A percentile compares a stretch with the other conserved stretches of the same genome.
Evolutionary conservation across 2,113 vertebrate genomes (phyloP).

Genomic region (Menidia beryllina): DNA sequence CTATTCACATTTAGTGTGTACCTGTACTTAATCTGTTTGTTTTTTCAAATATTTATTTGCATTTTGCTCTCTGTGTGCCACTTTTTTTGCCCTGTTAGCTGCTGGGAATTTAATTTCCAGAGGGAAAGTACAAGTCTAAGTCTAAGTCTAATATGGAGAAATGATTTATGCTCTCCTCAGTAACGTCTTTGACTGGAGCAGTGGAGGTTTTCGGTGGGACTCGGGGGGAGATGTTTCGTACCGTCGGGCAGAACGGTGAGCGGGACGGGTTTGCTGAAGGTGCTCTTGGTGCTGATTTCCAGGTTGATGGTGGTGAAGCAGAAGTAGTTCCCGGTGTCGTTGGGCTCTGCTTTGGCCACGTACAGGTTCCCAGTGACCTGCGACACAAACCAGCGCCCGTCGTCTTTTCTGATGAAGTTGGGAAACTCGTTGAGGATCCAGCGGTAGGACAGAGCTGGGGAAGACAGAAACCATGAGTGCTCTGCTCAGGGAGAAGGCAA

Average conservation of each 20-base stretch:
- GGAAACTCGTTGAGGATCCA: slow-evolving; percentile 97
- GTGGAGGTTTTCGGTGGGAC: too few species aligned
- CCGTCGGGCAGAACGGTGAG: slow-evolving; percentile 90
- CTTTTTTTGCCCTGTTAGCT: too few species aligned
- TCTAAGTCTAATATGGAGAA: too few species aligned
- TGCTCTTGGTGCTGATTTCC: slow-evolving; percentile 94
- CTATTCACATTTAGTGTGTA: too few species aligned
- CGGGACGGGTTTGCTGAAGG: slow-evolving; percentile 92
- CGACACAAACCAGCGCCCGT: slow-evolving; percentile 90
- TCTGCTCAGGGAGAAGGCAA: too few species aligned
- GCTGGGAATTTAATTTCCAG: too few species aligned
- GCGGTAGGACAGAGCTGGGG: slow-evolving; percentile 90
- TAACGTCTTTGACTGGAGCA: too few species aligned
- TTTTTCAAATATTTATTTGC: too few species aligned
- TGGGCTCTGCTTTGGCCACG: slow-evolving; percentile 88
- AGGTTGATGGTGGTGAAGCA: slow-evolving; percentile 95
- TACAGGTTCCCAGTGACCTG: slow-evolving; percentile 97
- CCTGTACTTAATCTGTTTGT: too few species aligned
- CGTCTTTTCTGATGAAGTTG: slow-evolving; percentile 88
- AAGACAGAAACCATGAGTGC: not conserved
- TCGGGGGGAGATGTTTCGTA: slow-evolving; percentile 64
- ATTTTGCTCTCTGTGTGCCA: too few species aligned
- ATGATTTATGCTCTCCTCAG: too few species aligned
- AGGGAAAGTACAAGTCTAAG: too few species aligned
- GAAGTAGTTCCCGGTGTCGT: slow-evolving; percentile 91